Evolutionary conservation across 2,888 invertebrate genomes (phyloP).

Genomic region (Serrognathus titanus): DNA sequence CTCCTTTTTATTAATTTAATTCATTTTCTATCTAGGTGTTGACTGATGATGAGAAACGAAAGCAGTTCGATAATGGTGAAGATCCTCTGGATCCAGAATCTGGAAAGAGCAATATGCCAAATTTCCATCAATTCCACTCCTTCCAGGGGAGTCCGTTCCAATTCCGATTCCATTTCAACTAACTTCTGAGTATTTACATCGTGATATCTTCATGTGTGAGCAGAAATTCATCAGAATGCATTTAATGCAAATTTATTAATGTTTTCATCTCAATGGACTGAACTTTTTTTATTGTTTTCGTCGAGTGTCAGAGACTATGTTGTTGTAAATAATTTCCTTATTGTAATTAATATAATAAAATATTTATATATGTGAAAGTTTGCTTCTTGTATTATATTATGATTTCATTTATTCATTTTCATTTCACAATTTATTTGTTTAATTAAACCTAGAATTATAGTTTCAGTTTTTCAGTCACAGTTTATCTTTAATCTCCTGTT

Average conservation of each 20-base stretch:
- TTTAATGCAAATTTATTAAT: conserved; percentile 1
- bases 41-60: conserved; percentile 86
- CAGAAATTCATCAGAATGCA: not conserved
- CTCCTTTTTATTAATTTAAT: not conserved
- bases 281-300: not conserved
- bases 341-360: conserved; percentile 11
- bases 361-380: conserved; percentile 10
- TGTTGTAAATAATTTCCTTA: conserved; percentile 9
- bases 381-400: not conserved
- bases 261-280: conserved; percentile 2
- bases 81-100: conserved; percentile 97
- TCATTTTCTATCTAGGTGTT: conserved; percentile 54
- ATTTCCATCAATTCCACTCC: conserved; percentile 71
- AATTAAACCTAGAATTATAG: too few relatives aligned
- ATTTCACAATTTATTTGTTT: too few relatives aligned
- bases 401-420: too few relatives aligned
- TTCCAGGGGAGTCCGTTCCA: conserved; percentile 79
- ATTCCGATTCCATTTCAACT: conserved; percentile 97
- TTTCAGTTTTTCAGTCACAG: too few relatives aligned
- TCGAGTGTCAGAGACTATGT: not conserved
- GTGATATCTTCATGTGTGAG: conserved; percentile 21
- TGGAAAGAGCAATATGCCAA: conserved; percentile 62
- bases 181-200: conserved; percentile 33
- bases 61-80: conserved; percentile 89
- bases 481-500: too few relatives aligned